Base-by-base conservation (phyloP, 2,113 vertebrate genomes). In the Cyprinus carpio region DNA sequence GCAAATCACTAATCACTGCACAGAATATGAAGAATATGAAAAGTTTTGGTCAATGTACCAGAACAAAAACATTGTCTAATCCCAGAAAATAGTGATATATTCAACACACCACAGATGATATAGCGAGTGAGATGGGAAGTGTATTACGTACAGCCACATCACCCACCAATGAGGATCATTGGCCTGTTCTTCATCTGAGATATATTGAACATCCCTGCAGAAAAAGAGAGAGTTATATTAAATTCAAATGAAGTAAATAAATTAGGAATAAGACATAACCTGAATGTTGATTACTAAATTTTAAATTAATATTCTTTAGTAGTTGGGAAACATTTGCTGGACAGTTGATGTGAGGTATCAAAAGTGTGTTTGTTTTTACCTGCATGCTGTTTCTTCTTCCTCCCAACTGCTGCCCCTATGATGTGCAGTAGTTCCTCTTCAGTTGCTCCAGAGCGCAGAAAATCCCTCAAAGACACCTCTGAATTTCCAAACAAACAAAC, bases 111-210 rank as follows among this genome's bases (percentile, higher is more conserved):
- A 16, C 15, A 67, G 9, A 56, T 6, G 18, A 56, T 56, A 56
- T 56, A 81, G 67, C 23, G 65, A 25, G 15, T 51, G 67, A 29
- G 43, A 65, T 60, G 56, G 20, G 54, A 76, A 46, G 56, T 25
- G 64, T 31, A 85, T 46, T 99, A 99, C 98, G 95, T 99, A 98
- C 96, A 96, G 96, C 93, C 90, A 91, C 84, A 86, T 99, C 97
- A 99, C 97, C 98, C 98, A 99, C 98, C 98, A 92, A 99, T 99
- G 95, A 99, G 98, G 95, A 99, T 96, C 98, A 99, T 99, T 69
- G 98, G 98, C 84, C 98, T 95, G 94, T 99, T 99, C 94, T 98
- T 99, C 97, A 97, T 99, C 96, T 97, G 96, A 82, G 98, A 96
- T 92, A 99, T 96, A 90, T 37, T 99, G 92, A 98, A 96, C 98